Conservation (phyloP, 2,888 invertebrate species). For the Epsilonema sp. region DNA sequence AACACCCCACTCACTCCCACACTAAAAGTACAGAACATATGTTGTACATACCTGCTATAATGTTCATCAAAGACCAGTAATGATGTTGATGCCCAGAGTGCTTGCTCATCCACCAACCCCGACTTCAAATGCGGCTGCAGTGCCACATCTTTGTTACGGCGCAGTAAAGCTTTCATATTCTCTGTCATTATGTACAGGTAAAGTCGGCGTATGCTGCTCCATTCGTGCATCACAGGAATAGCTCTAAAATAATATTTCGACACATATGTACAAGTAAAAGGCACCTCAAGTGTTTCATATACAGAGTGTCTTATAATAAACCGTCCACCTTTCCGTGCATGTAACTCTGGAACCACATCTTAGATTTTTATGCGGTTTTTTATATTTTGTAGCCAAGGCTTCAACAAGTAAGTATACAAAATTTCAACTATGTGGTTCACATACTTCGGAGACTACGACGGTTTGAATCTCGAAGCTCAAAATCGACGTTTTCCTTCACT, state of each 20-base stretch:
- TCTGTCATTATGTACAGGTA: slow-evolving; percentile 82
- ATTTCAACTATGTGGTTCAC: too few species aligned
- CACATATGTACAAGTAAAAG: slow-evolving; percentile 79
- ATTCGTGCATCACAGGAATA: slow-evolving; percentile 46
- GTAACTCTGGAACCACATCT: too few species aligned
- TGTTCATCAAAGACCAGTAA: slow-evolving; percentile 69
- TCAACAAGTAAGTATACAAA: too few species aligned
- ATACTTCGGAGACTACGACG: too few species aligned
- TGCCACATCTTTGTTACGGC: slow-evolving; percentile 51
- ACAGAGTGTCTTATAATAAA: too few species aligned
- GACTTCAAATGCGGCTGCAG: slow-evolving; percentile 15
- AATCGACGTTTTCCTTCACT: too few species aligned
- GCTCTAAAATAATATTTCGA: slow-evolving; percentile 51
- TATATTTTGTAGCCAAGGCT: too few species aligned
- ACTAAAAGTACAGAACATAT: slow-evolving; percentile 3
- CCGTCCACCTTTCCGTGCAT: too few species aligned
- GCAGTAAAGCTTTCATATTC: slow-evolving; percentile 64
- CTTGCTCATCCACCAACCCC: slow-evolving; percentile 41
- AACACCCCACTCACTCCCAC: too few species aligned
- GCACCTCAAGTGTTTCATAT: too few species aligned
- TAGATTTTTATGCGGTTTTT: too few species aligned
- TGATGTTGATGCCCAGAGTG: slow-evolving; percentile 65
- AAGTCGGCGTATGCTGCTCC: slow-evolving; percentile 69
- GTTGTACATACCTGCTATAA: slow-evolving; percentile 55
- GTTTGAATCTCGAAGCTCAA: too few species aligned